Evolutionary conservation across 2,797 vertebrate genomes (phyloP).

Genomic region (Siniperca scherzeri): DNA sequence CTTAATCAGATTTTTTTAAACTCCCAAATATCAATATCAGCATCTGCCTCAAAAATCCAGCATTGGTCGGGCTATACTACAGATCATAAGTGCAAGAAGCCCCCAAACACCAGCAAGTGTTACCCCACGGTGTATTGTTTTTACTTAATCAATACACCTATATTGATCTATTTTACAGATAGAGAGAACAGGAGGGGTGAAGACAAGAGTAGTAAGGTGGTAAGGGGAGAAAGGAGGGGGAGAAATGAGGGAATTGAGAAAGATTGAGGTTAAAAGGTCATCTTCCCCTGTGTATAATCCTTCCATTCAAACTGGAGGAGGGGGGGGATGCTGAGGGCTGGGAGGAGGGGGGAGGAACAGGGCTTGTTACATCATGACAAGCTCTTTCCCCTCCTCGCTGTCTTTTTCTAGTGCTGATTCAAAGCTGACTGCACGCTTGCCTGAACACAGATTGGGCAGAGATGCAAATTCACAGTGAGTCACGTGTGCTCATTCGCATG

Average conservation of each 20-base stretch:
- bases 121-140: not conserved
- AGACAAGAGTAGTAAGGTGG: slow-evolving; percentile 7
- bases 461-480: slow-evolving; percentile 77
- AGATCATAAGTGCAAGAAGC: not conserved
- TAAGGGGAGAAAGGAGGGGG: not conserved
- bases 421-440: slow-evolving; percentile 59
- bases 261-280: slow-evolving; percentile 66
- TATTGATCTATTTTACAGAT: slow-evolving; percentile 8
- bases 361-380: slow-evolving; percentile 73
- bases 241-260: slow-evolving; percentile 21
- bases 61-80: not conserved
- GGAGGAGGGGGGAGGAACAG: slow-evolving; percentile 14
- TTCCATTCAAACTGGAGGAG: slow-evolving; percentile 44
- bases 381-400: slow-evolving; percentile 38
- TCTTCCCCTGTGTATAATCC: slow-evolving; percentile 61
- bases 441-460: slow-evolving; percentile 61
- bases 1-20: not conserved
- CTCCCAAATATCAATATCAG: not conserved
- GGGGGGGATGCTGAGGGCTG: slow-evolving; percentile 19
- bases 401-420: slow-evolving; percentile 62
- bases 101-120: not conserved
- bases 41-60: not conserved
- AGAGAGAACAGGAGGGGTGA: not conserved
- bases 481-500: slow-evolving; percentile 49
- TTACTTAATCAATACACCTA: not conserved